Base-by-base conservation (phyloP, 2,888 invertebrate genomes). In the Germaria angustata region DNA sequence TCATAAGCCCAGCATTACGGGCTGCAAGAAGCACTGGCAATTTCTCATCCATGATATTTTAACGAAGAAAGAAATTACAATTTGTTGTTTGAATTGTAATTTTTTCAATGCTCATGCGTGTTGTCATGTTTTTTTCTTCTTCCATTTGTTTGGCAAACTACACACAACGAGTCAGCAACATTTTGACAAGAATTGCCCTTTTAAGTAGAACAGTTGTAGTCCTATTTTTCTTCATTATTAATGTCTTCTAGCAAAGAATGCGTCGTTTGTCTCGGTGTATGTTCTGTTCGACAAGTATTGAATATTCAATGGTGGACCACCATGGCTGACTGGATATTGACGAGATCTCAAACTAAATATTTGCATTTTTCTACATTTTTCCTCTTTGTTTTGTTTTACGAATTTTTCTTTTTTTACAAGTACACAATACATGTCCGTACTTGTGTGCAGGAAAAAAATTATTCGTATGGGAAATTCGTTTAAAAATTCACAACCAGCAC, bases 231-330 rank as follows among this genome's bases (percentile, higher is more conserved):
- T 72, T 8, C 13, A 24, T 59, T 32, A 15, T 46, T 49, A 51
- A 24, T 51, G 51, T 9, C n/a, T 4, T 13, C 72, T 65, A 4
- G 55, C 49, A 72, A 17, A 39, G 6, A 28, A 72, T 5, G 13
- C 28, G 1, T 32, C 34, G n/a, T 68, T 24, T 53, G 24, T 46
- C 15, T 68, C 22, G 13, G 20, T 20, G 20, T 32, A 8, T 34
- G 32, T 75, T 65, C 34, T 55, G 13, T 68, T 53, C 53, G 69
- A 77, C 51, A 77, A 53, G 68, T 68, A 63, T 75, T 63, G 46
- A 80, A 69, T 55, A 80, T 80, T 69, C 69, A 63, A 71, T 65
- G 63, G 80, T 65, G 63, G 80, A 80, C 80, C 80, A 80, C 80
- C 80, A 71, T 46, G 75, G n/a, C 34, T 76, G 73, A 9, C 28